phyloP scores from a whole-genome alignment of 2,888 invertebrate genomes.

The Orthosia incerta region DNA sequence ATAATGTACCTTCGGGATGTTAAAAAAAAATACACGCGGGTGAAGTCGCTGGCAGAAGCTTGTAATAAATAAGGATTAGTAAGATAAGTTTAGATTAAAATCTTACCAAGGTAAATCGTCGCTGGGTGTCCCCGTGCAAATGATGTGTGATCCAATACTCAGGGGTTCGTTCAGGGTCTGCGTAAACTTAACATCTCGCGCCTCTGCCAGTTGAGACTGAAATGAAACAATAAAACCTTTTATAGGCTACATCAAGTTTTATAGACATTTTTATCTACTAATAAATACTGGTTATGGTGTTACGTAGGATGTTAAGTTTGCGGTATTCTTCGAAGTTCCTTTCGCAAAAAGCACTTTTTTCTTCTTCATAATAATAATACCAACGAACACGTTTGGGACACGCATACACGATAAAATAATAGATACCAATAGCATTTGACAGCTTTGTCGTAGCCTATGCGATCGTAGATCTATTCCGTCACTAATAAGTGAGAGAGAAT shows the following conservation, averaged over 20 bases:
- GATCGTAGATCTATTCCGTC: constrained; percentile 7
- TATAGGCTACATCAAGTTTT: constrained; percentile 23
- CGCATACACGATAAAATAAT: background rate
- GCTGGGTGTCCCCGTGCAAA: constrained; percentile 85
- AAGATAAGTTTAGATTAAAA: background rate
- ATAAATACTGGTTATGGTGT: constrained; percentile 6
- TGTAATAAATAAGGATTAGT: too few species aligned
- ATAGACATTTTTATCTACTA: background rate
- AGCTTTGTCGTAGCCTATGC: constrained; percentile 15
- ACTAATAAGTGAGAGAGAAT: too few species aligned
- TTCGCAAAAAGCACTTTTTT: background rate
- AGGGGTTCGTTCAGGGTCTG: constrained; percentile 81
- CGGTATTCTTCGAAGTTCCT: constrained; percentile 8
- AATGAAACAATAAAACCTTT: constrained; percentile 62
- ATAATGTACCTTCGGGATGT: too few species aligned
- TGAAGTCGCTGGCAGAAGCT: too few species aligned
- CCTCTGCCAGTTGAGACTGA: constrained; percentile 85
- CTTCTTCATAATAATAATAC: constrained; percentile 23
- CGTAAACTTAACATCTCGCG: constrained; percentile 84
- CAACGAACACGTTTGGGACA: background rate
- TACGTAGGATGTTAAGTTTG: background rate
- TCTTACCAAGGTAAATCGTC: constrained; percentile 86
- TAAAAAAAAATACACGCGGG: too few species aligned
- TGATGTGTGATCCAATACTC: constrained; percentile 82
- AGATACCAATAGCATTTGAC: constrained; percentile 21